phyloP scores from a whole-genome alignment of 2,888 invertebrate genomes.

The Mactromeris polynyma region DNA sequence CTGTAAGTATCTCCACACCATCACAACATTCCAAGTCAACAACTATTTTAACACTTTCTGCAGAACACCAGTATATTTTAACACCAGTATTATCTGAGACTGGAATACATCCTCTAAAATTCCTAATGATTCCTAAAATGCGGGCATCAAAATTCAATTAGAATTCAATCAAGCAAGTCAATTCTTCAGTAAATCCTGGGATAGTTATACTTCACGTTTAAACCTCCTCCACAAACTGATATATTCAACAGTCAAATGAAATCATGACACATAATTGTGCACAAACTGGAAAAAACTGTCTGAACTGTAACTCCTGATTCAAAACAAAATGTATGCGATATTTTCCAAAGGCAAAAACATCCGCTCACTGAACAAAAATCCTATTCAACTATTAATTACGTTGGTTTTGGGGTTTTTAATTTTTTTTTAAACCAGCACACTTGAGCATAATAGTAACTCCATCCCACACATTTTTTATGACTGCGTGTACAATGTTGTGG shows the following conservation, averaged over 20 bases:
- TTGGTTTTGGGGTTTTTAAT: not conserved
- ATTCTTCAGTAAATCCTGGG: no score
- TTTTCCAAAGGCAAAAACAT: not conserved
- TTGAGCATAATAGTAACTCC: not conserved
- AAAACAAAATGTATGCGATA: not conserved
- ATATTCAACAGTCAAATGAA: not conserved
- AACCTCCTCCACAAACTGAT: not conserved
- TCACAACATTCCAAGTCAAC: not conserved
- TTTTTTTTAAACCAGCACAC: not conserved
- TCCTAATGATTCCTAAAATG: not conserved
- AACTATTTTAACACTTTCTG: constrained; percentile 9
- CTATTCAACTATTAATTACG: not conserved
- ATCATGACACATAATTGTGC: not conserved
- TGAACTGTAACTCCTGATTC: not conserved
- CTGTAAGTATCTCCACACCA: not conserved
- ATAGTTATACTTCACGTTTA: no score
- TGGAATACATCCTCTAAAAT: not conserved
- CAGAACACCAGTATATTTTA: not conserved
- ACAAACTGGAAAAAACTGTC: not conserved
- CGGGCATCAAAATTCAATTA: not conserved
- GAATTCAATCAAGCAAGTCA: not conserved
- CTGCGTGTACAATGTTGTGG: not conserved
- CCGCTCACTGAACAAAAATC: not conserved
- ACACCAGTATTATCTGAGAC: not conserved
- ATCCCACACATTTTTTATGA: not conserved